phyloP scores from a whole-genome alignment of 1,140 invertebrate genomes.

The Drosophila burlai region DNA sequence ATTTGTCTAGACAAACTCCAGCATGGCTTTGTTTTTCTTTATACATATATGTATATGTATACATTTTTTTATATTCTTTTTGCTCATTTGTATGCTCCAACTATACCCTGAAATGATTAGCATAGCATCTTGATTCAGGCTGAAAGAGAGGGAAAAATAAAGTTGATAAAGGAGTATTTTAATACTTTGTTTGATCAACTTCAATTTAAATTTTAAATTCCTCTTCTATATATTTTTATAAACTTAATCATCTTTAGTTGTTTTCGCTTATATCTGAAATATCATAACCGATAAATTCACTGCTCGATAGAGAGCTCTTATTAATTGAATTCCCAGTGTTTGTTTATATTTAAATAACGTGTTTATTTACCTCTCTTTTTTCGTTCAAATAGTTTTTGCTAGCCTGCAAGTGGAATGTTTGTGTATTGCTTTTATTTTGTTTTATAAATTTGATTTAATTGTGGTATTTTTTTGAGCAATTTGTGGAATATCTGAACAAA shows the following conservation, averaged over 20 bases:
- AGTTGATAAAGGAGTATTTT: not conserved
- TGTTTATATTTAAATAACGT: not conserved
- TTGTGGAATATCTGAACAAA: not conserved
- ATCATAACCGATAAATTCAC: not conserved
- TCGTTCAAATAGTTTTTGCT: not conserved
- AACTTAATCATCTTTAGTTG: not conserved
- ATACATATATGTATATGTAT: not conserved
- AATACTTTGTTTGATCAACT: not conserved
- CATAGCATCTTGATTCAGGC: not conserved
- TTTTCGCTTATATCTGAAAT: not conserved
- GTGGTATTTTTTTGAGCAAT: not conserved
- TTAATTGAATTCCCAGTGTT: constrained; percentile 4
- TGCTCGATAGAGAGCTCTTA: not conserved
- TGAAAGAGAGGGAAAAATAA: not conserved
- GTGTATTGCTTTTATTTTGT: not conserved
- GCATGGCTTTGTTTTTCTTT: constrained; percentile 39
- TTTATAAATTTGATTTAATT: not conserved
- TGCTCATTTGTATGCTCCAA: not conserved
- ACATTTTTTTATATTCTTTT: constrained; percentile 4
- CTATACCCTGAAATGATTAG: constrained; percentile 26
- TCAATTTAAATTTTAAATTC: not conserved
- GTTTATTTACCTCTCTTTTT: not conserved
- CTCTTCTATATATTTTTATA: not conserved
- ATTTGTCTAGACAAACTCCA: constrained; percentile 72
- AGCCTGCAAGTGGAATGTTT: not conserved